Evolutionary conservation across 1,140 invertebrate genomes (phyloP).

Genomic region (Drosophila ananassae): DNA sequence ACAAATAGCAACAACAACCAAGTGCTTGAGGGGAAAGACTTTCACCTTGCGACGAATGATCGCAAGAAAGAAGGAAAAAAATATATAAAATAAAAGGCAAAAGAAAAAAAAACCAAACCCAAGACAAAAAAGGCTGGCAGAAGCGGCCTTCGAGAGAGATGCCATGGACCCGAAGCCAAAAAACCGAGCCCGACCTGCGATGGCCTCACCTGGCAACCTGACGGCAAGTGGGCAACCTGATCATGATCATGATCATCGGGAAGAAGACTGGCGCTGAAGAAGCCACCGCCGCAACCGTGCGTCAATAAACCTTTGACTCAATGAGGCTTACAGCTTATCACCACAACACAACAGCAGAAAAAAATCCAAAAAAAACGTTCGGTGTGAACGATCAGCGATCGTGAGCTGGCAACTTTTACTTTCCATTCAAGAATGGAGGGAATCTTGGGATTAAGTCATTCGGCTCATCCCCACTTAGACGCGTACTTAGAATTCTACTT

Average conservation of each 20-base stretch:
- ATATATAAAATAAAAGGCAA: constrained; percentile 12
- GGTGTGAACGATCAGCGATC: constrained; percentile 43
- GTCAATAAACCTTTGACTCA: constrained; percentile 79
- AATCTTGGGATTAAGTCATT: constrained; percentile 65
- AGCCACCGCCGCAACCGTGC: constrained; percentile 32
- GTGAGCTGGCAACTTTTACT: constrained; percentile 73
- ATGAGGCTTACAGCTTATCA: constrained; percentile 70
- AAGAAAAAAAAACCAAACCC: constrained; percentile 26
- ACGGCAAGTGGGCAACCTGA: constrained; percentile 65
- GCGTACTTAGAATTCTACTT: constrained; percentile 67
- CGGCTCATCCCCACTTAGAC: not conserved
- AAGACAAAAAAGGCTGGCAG: constrained; percentile 33
- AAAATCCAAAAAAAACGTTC: not conserved
- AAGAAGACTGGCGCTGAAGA: constrained; percentile 37
- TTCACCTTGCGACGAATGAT: constrained; percentile 73
- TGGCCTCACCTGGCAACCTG: constrained; percentile 45
- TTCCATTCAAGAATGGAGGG: constrained; percentile 69
- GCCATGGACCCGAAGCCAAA: constrained; percentile 62
- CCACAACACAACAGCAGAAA: constrained; percentile 17
- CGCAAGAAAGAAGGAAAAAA: constrained; percentile 46
- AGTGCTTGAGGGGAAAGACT: constrained; percentile 78
- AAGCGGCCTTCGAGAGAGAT: constrained; percentile 70
- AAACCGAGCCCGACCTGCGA: constrained; percentile 28
- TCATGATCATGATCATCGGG: constrained; percentile 33
- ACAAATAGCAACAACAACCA: constrained; percentile 72